Base-by-base conservation (phyloP, 2,113 vertebrate genomes). In the Trematocara zebra region DNA sequence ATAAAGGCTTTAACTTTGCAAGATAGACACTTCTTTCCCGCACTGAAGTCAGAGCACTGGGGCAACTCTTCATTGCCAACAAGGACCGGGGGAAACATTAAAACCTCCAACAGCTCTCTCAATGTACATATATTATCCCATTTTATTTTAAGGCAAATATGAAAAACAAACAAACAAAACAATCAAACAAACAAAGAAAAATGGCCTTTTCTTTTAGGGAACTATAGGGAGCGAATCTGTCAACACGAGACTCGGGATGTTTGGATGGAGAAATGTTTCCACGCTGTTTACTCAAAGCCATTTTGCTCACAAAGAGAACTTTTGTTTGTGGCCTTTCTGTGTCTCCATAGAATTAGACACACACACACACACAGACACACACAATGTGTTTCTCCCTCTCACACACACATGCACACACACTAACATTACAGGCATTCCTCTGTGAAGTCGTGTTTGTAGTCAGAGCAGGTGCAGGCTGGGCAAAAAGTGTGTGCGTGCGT, bases 401-500 rank as follows among this genome's bases (percentile, higher is more conserved):
- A n/a, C 83, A 86, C 61, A 59, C 80, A 59, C 49, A 42, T 67
- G 33, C 61, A 40, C 72, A 37, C 47, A 20, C 49, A 83, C 44
- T 57, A 44, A 86, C 67, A 83, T 91, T 85, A 79, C 80, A 88
- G 64, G 18, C 83, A 88, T 89, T 89, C 85, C 83, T 83, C 78
- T 64, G 28, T 83, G 54, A 81, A 81, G 76, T 84, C 78, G 67
- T 52, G 61, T 86, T 85, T 84, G 78, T 74, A 86, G 31, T 76
- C 78, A 20, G 83, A 89, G 86, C 90, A 91, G 90, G 85, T 91
- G 87, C 87, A 85, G 42, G 3, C 74, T 40, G 79, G 23, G 78
- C 7, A 67, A 44, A 56, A 20, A 56, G 52, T 64, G 33, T 1
- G 35, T 64, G 51, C 2, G 44, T 18, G 33, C 47, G 18, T 35